Conservation (phyloP, 2,113 vertebrate species). For the Fregata magnificens region DNA sequence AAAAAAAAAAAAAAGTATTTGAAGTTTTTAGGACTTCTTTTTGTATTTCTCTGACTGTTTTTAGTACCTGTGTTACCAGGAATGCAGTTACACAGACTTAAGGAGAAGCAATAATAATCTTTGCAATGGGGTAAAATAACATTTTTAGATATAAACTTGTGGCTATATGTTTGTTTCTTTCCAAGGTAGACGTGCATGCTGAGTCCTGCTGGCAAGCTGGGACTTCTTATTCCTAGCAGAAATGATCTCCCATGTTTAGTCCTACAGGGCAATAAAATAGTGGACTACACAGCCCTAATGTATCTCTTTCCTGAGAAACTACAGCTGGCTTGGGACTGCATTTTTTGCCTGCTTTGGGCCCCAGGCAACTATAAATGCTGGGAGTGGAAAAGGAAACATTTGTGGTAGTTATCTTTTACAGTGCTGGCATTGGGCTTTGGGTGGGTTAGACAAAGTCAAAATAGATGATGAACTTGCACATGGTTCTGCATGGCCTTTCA, state of each 20-base stretch:
- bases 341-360: slow-evolving; percentile 8
- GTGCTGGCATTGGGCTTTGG: neutral
- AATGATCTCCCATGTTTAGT: neutral
- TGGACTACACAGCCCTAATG: slow-evolving; percentile 9
- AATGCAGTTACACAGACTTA: neutral
- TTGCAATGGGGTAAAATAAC: neutral
- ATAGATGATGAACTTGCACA: neutral
- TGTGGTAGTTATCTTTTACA: neutral
- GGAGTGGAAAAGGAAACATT: slow-evolving; percentile 19
- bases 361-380: neutral
- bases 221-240: neutral
- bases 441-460: neutral
- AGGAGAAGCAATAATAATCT: neutral
- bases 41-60: neutral
- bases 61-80: neutral
- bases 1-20: neutral
- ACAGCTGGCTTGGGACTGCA: slow-evolving; percentile 35
- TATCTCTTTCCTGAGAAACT: slow-evolving; percentile 23
- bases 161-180: neutral
- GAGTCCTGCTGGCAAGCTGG: neutral
- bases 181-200: neutral
- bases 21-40: neutral
- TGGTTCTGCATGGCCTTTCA: neutral
- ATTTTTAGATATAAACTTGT: neutral
- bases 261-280: neutral